Evolutionary conservation across 2,888 invertebrate species (phyloP).

Genomic region (Brenthis ino): DNA sequence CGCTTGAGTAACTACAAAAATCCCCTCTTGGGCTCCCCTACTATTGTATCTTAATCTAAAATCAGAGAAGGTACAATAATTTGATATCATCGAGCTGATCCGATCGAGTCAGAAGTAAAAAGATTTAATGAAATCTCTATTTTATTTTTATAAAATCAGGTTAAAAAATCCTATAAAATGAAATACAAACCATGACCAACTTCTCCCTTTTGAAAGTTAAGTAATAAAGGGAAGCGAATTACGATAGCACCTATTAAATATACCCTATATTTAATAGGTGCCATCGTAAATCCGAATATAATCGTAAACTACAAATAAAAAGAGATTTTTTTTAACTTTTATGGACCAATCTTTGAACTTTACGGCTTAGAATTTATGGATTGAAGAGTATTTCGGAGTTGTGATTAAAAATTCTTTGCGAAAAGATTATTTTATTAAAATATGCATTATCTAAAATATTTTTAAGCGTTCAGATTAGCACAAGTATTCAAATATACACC

Average conservation of each 20-base stretch:
- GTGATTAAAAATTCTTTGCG: slow-evolving; percentile 14
- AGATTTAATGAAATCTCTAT: no score
- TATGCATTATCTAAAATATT: background rate
- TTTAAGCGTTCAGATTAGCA: background rate
- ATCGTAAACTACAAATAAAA: slow-evolving; percentile 39
- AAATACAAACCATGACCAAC: background rate
- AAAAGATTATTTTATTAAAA: background rate
- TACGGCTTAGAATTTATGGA: slow-evolving; percentile 35
- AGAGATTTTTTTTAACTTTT: slow-evolving; percentile 30
- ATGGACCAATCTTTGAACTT: slow-evolving; percentile 34
- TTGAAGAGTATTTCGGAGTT: slow-evolving; percentile 21
- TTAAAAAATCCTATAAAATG: background rate
- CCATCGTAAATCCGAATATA: slow-evolving; percentile 39
- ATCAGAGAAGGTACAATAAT: no score
- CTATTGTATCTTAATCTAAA: no score
- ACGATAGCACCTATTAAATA: no score
- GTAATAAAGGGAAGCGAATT: slow-evolving; percentile 18
- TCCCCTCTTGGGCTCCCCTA: no score
- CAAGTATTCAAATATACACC: background rate
- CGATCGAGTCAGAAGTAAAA: no score
- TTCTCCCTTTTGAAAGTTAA: slow-evolving; percentile 16
- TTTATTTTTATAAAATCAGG: no score
- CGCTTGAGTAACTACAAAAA: no score
- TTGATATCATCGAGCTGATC: no score
- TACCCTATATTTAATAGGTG: slow-evolving; percentile 32